phyloP scores from a whole-genome alignment of 2,113 vertebrate species.

The Chionodraco myersi region DNA sequence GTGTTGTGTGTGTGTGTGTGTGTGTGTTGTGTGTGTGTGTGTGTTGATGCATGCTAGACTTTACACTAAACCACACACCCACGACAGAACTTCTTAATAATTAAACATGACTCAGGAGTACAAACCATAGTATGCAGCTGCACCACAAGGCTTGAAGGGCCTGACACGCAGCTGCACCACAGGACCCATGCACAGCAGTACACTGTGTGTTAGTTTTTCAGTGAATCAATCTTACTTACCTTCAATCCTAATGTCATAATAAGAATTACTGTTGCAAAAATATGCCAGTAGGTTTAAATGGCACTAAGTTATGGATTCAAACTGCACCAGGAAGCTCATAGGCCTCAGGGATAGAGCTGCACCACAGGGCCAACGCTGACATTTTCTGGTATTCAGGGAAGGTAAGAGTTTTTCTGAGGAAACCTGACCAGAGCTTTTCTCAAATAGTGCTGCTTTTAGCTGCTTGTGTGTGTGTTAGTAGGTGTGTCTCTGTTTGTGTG shows the following conservation, averaged over 20 bases:
- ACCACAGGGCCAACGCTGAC: conserved; percentile 43
- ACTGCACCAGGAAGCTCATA: conserved; percentile 25
- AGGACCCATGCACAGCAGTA: conserved; percentile 22
- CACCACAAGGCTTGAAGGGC: conserved; percentile 41
- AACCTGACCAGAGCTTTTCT: conserved; percentile 65
- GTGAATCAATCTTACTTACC: conserved; percentile 14
- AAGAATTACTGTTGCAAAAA: conserved; percentile 12
- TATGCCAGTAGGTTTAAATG: conserved; percentile 6
- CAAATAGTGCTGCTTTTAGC: conserved; percentile 74
- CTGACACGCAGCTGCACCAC: conserved; percentile 43
- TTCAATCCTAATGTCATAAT: conserved; percentile 7
- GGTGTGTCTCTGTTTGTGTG: conserved; percentile 23
- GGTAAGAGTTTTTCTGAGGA: conserved; percentile 51
- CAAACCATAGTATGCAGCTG: conserved; percentile 56
- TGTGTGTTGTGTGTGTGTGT: not conserved
- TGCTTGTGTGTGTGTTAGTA: conserved; percentile 37
- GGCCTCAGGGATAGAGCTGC: conserved; percentile 50
- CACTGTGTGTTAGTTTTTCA: not conserved
- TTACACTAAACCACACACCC: conserved; percentile 56
- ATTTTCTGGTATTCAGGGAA: conserved; percentile 55
- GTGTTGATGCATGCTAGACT: conserved; percentile 39
- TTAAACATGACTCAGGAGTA: conserved; percentile 68
- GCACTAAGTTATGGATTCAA: conserved; percentile 9
- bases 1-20: too few species aligned
- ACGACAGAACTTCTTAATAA: conserved; percentile 71